A percentile compares a stretch with the other conserved stretches of the same genome.
phyloP scores from a whole-genome alignment of 2,797 vertebrate species.

The Huso huso region DNA sequence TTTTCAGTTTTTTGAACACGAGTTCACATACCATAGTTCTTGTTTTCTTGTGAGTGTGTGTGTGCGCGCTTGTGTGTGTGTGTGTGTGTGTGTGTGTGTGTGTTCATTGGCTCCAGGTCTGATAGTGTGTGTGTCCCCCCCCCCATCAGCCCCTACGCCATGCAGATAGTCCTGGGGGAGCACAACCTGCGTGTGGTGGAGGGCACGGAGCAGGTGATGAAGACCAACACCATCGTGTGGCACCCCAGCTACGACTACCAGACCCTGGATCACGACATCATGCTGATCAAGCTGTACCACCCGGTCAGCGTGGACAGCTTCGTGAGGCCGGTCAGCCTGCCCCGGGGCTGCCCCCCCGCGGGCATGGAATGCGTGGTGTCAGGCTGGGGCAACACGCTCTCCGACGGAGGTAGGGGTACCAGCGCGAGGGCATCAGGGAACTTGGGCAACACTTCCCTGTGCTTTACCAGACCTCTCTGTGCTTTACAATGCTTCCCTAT shows the following conservation, averaged over 20 bases:
- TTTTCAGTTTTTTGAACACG: no score
- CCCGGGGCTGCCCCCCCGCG: constrained; percentile 31
- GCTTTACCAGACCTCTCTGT: no score
- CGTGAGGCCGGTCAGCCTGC: constrained; percentile 42
- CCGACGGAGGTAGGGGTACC: constrained; percentile 4
- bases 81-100: no score
- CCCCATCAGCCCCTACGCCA: constrained; percentile 8
- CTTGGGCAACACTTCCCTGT: no score
- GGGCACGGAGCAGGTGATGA: constrained; percentile 54
- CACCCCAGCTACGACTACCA: constrained; percentile 54
- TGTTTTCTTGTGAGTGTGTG: no score
- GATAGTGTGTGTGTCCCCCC: no score
- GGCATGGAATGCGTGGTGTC: constrained; percentile 45
- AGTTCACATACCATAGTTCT: no score
- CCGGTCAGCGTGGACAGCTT: constrained; percentile 39
- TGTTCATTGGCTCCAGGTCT: no score
- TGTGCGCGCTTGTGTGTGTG: no score
- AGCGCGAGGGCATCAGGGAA: no score
- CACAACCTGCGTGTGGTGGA: constrained; percentile 46
- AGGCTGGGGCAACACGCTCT: constrained; percentile 47
- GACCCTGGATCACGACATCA: constrained; percentile 58
- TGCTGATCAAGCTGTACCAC: constrained; percentile 56
- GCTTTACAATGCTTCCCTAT: no score
- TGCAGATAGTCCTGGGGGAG: constrained; percentile 59
- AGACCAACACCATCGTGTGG: constrained; percentile 52